phyloP scores from a whole-genome alignment of 2,888 invertebrate species.

The Masnerella sp. region DNA sequence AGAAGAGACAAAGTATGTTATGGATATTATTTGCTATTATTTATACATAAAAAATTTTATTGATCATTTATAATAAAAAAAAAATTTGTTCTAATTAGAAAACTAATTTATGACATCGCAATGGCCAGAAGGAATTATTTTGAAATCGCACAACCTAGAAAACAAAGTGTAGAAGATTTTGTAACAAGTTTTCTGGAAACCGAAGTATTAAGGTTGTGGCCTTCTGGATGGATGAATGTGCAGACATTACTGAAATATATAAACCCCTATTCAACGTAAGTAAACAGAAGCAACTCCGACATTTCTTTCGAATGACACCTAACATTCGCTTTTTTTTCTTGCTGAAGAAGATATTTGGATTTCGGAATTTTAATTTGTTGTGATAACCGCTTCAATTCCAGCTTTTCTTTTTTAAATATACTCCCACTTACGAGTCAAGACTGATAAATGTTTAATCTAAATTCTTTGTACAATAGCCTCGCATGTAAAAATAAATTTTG shows the following conservation, averaged over 20 bases:
- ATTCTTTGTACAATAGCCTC: neutral
- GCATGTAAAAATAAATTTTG: conserved; percentile 10
- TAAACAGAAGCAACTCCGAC: conserved; percentile 46
- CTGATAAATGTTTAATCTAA: conserved; percentile 8
- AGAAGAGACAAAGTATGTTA: conserved; percentile 80
- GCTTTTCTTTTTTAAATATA: conserved; percentile 2
- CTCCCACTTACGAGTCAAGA: neutral
- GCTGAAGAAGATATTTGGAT: conserved; percentile 10
- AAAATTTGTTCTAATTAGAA: conserved; percentile 60
- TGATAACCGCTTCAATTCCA: conserved; percentile 16
- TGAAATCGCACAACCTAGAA: conserved; percentile 77
- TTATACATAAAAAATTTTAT: neutral
- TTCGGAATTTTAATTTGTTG: conserved; percentile 26
- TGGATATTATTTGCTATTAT: neutral
- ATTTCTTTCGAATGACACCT: conserved; percentile 18
- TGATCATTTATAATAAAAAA: neutral
- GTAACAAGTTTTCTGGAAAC: conserved; percentile 80
- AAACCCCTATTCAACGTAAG: conserved; percentile 70
- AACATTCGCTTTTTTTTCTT: conserved; percentile 29
- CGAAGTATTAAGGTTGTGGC: conserved; percentile 84
- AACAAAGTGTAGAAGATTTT: conserved; percentile 78
- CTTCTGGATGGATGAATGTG: conserved; percentile 83
- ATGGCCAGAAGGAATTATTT: conserved; percentile 74
- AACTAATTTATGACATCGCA: conserved; percentile 70
- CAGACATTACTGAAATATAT: conserved; percentile 80